Base-by-base conservation (phyloP, 1,140 invertebrate genomes). In the Antheraea pernyi region DNA sequence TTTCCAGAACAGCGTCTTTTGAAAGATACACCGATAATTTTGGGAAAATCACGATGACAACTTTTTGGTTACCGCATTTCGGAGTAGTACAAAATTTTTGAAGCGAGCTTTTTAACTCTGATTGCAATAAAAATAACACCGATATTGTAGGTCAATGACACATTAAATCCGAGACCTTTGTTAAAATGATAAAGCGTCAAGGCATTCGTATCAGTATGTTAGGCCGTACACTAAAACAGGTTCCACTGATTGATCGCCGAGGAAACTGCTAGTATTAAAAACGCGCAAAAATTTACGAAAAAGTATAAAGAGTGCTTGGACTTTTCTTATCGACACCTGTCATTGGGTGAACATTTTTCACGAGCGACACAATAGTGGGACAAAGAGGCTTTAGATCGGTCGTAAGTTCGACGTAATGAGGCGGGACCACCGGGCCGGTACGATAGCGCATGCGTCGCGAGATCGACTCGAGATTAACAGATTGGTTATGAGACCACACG, bases 401-500 rank as follows among this genome's bases (percentile, higher is more conserved):
- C 72, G 77, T 82, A 80, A 80, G 83, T 76, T 80, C 72, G 78
- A 79, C 75, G 86, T 91, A 91, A 89, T 88, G 85, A 88, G 82
- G 79, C 77, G 81, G 83, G 89, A 91, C 89, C 89, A 91, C 89
- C 89, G 74, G 68, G 79, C 73, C 72, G 77, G 75, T 48, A 75
- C 73, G 86, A 86, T 86, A 82, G 84, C 80, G 82, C 81, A 80
- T 83, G 82, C 81, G 82, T 78, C 80, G 83, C 82, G 76, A 85
- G 85, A 89, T 88, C 81, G 83, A 75, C 73, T 75, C 71, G 71
- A 89, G 89, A 91, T 91, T 88, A 88, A 81, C 77, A 86, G 81
- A 88, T 88, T 81, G 80, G 70, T 86, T 76, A 81, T 80, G 80
- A 79, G 89, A 90, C 89, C 89, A 91, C 89, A 91, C 89, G 77